Evolutionary conservation across 2,888 invertebrate genomes (phyloP).

Genomic region (Drosophila gaucha): DNA sequence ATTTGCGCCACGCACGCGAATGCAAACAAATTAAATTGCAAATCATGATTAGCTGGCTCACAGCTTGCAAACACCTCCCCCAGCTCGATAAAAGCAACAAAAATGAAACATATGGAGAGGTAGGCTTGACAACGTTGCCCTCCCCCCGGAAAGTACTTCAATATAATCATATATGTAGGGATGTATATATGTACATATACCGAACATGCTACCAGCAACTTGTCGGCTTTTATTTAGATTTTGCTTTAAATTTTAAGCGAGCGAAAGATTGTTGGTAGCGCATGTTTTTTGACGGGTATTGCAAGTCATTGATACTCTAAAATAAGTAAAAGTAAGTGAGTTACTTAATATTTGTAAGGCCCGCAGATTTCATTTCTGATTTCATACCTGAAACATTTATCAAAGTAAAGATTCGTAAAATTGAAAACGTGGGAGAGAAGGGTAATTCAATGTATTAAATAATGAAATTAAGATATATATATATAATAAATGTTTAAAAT

Average conservation of each 20-base stretch:
- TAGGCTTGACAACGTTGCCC: not conserved
- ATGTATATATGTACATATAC: conserved; percentile 13
- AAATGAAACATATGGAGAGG: conserved; percentile 24
- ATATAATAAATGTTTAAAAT: too few species aligned
- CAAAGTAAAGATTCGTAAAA: too few species aligned
- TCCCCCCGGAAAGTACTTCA: conserved; percentile 35
- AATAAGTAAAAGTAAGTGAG: not conserved
- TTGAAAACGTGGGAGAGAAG: too few species aligned
- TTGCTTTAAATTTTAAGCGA: conserved; percentile 28
- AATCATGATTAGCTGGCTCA: conserved; percentile 76
- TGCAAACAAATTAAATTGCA: conserved; percentile 79
- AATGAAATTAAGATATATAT: too few species aligned
- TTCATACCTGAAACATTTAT: too few species aligned
- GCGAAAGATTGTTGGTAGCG: not conserved
- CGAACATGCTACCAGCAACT: conserved; percentile 9
- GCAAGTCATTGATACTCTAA: conserved; percentile 14
- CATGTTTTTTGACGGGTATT: not conserved
- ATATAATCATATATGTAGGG: conserved; percentile 53
- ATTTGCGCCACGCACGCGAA: conserved; percentile 77
- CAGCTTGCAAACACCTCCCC: conserved; percentile 29
- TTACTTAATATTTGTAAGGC: not conserved
- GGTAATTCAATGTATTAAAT: too few species aligned
- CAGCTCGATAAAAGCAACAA: conserved; percentile 22
- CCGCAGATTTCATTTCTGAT: not conserved
- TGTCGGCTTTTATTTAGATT: conserved; percentile 25